These are phyloP conservation scores for Neopipo cinnamomea DNA, from an alignment of 2,113 vertebrate species.

Conservation along the genomic window DNA sequence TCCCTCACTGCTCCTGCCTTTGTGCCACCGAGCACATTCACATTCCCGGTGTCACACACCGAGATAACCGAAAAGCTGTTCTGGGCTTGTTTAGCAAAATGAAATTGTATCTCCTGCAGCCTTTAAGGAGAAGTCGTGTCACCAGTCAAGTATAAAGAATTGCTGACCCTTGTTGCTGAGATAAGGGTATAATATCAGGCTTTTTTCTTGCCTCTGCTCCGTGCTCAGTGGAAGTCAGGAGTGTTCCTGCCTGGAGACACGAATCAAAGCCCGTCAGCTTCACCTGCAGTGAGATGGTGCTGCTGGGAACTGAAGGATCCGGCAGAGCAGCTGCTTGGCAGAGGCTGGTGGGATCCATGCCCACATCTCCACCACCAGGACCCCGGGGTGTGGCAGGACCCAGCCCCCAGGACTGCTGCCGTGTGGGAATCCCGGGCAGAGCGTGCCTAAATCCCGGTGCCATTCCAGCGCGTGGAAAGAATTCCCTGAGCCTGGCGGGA, in stretches of 20 bases:
- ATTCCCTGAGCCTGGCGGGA: background rate
- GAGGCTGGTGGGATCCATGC: background rate
- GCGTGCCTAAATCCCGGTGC: background rate
- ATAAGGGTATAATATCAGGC: constrained; percentile 3
- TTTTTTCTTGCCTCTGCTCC: background rate
- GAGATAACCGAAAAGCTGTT: constrained; percentile 1
- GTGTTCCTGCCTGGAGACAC: background rate
- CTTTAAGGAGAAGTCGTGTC: constrained; percentile 6
- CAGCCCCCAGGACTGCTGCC: accelerated
- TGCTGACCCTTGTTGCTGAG: background rate
- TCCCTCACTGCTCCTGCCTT: background rate
- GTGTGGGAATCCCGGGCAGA: background rate
- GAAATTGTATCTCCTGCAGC: constrained; percentile 17
- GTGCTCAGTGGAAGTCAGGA: background rate
- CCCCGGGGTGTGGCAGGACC: background rate
- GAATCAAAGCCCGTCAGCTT: background rate
- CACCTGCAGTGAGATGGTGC: background rate
- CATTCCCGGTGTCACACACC: background rate
- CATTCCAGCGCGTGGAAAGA: constrained; percentile 26
- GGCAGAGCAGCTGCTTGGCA: background rate
- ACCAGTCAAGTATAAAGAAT: background rate
- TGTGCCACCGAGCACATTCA: background rate
- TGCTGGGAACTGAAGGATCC: background rate
- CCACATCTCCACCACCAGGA: accelerated
- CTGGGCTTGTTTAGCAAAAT: constrained; percentile 30